These are phyloP conservation scores for Coleophora deauratella DNA, from an alignment of 2,888 invertebrate genomes.

Conservation along the genomic window DNA sequence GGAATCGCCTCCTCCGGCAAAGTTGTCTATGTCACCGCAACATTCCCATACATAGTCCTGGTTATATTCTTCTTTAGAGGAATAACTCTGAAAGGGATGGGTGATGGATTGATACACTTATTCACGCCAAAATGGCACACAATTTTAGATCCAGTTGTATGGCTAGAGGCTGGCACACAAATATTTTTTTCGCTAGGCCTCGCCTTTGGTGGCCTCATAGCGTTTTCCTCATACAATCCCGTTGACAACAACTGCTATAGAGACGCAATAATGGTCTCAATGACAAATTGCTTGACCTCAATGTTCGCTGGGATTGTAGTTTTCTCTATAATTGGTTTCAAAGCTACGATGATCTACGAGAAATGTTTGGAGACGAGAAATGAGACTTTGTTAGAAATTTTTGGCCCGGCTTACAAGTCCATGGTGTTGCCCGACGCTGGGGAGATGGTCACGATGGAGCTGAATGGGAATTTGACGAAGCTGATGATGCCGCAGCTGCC, in stretches of 20 bases:
- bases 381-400: slow-evolving; percentile 70
- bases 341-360: slow-evolving; percentile 89
- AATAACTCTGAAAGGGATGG: slow-evolving; percentile 89
- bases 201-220: slow-evolving; percentile 96
- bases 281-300: slow-evolving; percentile 95
- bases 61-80: slow-evolving; percentile 97
- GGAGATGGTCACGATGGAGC: slow-evolving; percentile 61
- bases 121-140: slow-evolving; percentile 96
- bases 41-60: slow-evolving; percentile 95
- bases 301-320: slow-evolving; percentile 98
- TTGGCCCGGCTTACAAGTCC: slow-evolving; percentile 64
- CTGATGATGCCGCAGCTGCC: slow-evolving; percentile 80
- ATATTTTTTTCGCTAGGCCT: slow-evolving; percentile 97
- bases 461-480: slow-evolving; percentile 71
- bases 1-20: slow-evolving; percentile 98
- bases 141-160: slow-evolving; percentile 93
- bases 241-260: slow-evolving; percentile 97
- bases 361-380: slow-evolving; percentile 80
- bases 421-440: slow-evolving; percentile 74
- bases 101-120: slow-evolving; percentile 89
- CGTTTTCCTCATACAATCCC: slow-evolving; percentile 97
- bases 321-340: slow-evolving; percentile 95
- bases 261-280: slow-evolving; percentile 93
- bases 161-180: slow-evolving; percentile 98
- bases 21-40: slow-evolving; percentile 96